Conservation (phyloP, 2,888 invertebrate genomes). For the Linnaemya tessellans region DNA sequence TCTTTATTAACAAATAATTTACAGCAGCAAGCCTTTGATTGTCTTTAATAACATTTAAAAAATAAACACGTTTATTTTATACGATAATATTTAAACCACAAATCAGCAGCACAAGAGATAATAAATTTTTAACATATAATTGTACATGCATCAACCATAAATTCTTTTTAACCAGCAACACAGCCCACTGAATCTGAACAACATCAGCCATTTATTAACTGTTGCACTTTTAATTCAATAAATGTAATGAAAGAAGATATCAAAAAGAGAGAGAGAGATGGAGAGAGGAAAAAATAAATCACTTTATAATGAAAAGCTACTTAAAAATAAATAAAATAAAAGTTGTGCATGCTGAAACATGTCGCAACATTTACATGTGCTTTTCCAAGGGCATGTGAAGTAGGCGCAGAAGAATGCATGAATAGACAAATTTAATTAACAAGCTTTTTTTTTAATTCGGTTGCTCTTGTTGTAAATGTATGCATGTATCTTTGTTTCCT, state of each 20-base stretch:
- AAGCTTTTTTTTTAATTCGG: background rate
- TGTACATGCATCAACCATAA: background rate
- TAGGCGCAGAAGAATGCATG: slow-evolving; percentile 19
- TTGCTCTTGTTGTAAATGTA: background rate
- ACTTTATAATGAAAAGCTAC: slow-evolving; percentile 11
- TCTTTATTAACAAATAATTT: no score
- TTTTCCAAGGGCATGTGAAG: background rate
- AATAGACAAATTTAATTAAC: slow-evolving; percentile 45
- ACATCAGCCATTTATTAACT: slow-evolving; percentile 26
- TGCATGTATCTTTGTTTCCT: background rate
- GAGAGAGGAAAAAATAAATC: background rate
- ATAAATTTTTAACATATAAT: background rate
- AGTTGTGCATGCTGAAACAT: slow-evolving; percentile 24
- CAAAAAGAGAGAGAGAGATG: no score
- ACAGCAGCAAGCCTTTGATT: no score
- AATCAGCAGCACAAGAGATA: background rate
- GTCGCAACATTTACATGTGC: background rate
- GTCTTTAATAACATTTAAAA: no score
- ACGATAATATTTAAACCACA: background rate
- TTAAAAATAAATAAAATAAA: background rate
- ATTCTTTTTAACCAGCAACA: background rate
- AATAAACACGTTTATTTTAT: background rate
- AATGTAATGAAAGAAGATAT: slow-evolving; percentile 1
- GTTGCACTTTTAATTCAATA: slow-evolving; percentile 25
- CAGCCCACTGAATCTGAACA: background rate